Base-by-base conservation (phyloP, 2,888 invertebrate species). In the Papilio gigon region DNA sequence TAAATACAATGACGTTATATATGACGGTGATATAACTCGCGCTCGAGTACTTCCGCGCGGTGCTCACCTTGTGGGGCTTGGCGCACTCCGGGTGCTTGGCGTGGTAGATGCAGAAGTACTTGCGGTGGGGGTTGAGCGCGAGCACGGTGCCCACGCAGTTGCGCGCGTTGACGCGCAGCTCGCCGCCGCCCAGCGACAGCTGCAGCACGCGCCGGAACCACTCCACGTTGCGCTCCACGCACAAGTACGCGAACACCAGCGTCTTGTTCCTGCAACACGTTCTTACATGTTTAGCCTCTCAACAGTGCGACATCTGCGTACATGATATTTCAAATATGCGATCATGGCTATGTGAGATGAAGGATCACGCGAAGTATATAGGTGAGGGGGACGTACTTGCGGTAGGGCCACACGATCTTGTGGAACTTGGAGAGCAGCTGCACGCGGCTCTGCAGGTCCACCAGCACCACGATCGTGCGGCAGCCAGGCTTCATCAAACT, bases 71-170 rank as follows among this genome's bases (percentile, higher is more conserved):
- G 65, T 94, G 93, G 58, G 95, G 94, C 78, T 94, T 94, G 74
- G 93, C 91, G 70, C 94, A 93, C 89, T 97, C 98, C 1, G 97
- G 97, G 88, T 98, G 98, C 89, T 97, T 98, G 68, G 98, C 98
- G 92, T 99, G 99, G 92, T 98, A 99, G 93, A 99, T 98, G 87
- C 98, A 99, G 93, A 98, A 99, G 93, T 99, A 99, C 90, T 98
- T 98, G 73, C 99, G 94, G 90, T 98, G 97, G 27, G 99, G 99
- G 90, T 99, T 99, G 73, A 99, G 92, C 1, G 98, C 96, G 59
- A 99, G 93, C 70, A 99, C 99, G 4, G 98, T 98, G 66, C 99
- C 99, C 53, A 99, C 96, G 84, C 99, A 99, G 92, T 99, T 99
- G 77, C 98, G 94, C 25, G 98, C 97, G 93, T 99, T 99, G 71